Conservation (phyloP, 1,140 invertebrate species). For the Drosophila albomicans region DNA sequence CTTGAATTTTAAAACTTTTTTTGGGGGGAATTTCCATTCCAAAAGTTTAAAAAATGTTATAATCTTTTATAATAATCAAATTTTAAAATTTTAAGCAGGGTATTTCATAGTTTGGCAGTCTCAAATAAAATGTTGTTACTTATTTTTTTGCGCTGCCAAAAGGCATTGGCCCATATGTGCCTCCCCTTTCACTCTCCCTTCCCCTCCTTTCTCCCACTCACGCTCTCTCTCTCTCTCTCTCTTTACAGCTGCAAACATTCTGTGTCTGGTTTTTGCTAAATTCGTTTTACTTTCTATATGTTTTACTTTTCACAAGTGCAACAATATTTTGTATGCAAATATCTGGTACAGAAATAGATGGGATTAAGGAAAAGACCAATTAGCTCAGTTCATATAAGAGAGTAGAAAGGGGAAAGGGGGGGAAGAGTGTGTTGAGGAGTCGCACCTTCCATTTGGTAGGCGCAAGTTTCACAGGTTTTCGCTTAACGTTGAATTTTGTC, state of each 20-base stretch:
- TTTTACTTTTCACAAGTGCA: slow-evolving; percentile 50
- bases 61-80: too few relatives aligned
- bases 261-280: slow-evolving; percentile 48
- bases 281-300: slow-evolving; percentile 57
- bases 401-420: background rate
- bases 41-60: too few relatives aligned
- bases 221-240: slow-evolving; percentile 2
- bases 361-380: slow-evolving; percentile 9
- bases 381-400: background rate
- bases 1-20: too few relatives aligned
- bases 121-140: slow-evolving; percentile 3
- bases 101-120: slow-evolving; percentile 7
- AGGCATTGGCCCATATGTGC: slow-evolving; percentile 66
- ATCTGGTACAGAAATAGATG: slow-evolving; percentile 19
- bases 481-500: slow-evolving; percentile 27
- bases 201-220: background rate
- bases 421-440: too few relatives aligned
- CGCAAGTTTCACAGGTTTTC: slow-evolving; percentile 22
- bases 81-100: background rate
- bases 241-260: slow-evolving; percentile 1
- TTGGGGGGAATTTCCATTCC: too few relatives aligned
- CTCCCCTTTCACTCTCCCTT: slow-evolving; percentile 29
- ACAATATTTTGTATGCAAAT: slow-evolving; percentile 33
- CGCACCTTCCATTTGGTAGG: slow-evolving; percentile 13
- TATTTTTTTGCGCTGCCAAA: slow-evolving; percentile 49